Base-by-base conservation (phyloP, 2,888 invertebrate genomes). In the Cosmopolites sordidus region DNA sequence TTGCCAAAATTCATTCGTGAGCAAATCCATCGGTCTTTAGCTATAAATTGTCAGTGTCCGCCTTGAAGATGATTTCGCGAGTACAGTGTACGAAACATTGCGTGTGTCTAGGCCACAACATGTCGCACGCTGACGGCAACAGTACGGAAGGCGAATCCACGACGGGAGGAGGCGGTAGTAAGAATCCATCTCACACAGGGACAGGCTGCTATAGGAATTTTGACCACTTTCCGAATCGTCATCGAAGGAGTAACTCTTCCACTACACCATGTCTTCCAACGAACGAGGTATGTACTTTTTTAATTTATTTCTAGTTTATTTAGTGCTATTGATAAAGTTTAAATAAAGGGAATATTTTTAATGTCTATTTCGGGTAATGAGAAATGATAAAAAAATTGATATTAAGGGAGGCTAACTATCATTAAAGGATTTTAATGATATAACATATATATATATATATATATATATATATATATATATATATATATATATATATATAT, bases 51-150 rank as follows among this genome's bases (percentile, higher is more conserved):
- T 52, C 37, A 29, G 38, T 48, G 46, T 57, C 40, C 44, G 51
- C 48, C 55, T 47, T 55, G 49, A 48, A 59, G 29, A 56, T 47
- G 27, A 42, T 37, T 37, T 37, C 43, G 40, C 40, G 37, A 33
- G 33, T 33, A 40, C 17, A 41, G 43, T 48, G 43, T 44, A 52
- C 51, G 44, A 53, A 50, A 50, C 43, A 43, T 47, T 56, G 53
- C 49, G 50, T 48, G 45, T 73, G 72, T 68, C 72, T 83, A 90
- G 92, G 91, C 82, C 91, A 92, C 83, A 90, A 91, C 82, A 80
- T 90, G 82, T 89, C 91, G 74, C 89, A 90, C 78, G 86, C 82
- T 72, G 91, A 91, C 76, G 89, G 87, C 68, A 89, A 87, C 79
- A 91, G 90, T 75, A 81, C 87, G 68, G 87, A 87, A 65, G 80